Evolutionary conservation across 1,140 invertebrate species (phyloP).

Genomic region (Samia ricini): DNA sequence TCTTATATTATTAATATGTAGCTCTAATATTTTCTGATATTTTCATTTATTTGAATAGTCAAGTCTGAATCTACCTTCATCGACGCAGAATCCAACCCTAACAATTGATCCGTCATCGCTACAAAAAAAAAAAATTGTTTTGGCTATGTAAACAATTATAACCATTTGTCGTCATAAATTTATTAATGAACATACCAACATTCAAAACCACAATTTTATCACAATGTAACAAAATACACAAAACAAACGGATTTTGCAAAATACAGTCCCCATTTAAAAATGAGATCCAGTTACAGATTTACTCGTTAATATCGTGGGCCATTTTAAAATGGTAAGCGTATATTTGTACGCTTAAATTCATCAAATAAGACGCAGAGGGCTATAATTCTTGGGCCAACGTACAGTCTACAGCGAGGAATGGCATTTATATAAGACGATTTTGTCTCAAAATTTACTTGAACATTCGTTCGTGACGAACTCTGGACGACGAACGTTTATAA

Average conservation of each 20-base stretch:
- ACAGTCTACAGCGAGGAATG: conserved; percentile 52
- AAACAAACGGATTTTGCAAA: background rate
- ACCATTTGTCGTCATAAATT: background rate
- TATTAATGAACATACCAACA: background rate
- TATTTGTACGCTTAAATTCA: conserved; percentile 44
- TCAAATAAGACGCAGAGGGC: conserved; percentile 54
- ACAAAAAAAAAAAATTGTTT: too few relatives aligned
- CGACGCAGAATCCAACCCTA: too few relatives aligned
- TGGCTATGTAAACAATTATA: background rate
- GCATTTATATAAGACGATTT: conserved; percentile 62
- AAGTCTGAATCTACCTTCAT: too few relatives aligned
- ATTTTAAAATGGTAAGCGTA: conserved; percentile 27
- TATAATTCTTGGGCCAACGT: conserved; percentile 49
- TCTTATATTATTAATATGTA: too few relatives aligned
- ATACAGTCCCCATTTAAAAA: background rate
- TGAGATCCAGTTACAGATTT: background rate
- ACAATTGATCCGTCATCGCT: too few relatives aligned
- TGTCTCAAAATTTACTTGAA: conserved; percentile 54
- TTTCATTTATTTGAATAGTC: too few relatives aligned
- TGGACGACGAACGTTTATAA: conserved; percentile 36
- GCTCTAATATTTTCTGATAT: too few relatives aligned
- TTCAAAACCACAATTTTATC: background rate
- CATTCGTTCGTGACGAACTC: conserved; percentile 47
- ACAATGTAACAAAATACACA: background rate
- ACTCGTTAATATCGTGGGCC: conserved; percentile 11